Percentiles rank a stretch among this genome's conserved stretches.
Conservation (phyloP, 2,113 vertebrate species). For the Passer montanus region DNA sequence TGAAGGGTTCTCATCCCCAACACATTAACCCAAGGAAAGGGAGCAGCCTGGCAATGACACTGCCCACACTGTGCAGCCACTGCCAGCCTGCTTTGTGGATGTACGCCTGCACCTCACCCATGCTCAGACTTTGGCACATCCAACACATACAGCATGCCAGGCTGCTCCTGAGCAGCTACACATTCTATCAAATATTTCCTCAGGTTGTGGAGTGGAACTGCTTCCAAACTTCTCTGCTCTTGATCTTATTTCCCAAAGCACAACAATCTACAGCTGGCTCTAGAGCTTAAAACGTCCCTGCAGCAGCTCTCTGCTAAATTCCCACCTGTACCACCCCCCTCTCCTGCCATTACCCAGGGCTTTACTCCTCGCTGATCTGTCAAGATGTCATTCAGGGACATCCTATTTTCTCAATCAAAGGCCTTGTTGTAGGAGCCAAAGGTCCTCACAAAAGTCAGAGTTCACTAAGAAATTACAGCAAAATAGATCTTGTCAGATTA, state of each 20-base stretch:
- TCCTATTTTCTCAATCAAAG: neutral
- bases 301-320: neutral
- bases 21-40: neutral
- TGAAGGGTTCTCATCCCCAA: neutral
- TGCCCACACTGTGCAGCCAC: neutral
- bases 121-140: neutral
- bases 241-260: neutral
- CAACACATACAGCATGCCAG: neutral
- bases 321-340: no score
- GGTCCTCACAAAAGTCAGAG: neutral
- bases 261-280: neutral
- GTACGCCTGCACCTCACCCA: neutral
- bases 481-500: neutral
- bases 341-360: neutral
- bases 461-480: neutral
- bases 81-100: neutral
- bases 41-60: neutral
- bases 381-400: neutral
- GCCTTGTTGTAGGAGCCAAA: neutral
- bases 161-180: neutral
- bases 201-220: neutral
- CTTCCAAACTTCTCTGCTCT: neutral
- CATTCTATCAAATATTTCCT: neutral
- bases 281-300: neutral
- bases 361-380: accelerated